Evolutionary conservation across 2,113 vertebrate genomes (phyloP).

Genomic region (Microcebus lehilahytsara): DNA sequence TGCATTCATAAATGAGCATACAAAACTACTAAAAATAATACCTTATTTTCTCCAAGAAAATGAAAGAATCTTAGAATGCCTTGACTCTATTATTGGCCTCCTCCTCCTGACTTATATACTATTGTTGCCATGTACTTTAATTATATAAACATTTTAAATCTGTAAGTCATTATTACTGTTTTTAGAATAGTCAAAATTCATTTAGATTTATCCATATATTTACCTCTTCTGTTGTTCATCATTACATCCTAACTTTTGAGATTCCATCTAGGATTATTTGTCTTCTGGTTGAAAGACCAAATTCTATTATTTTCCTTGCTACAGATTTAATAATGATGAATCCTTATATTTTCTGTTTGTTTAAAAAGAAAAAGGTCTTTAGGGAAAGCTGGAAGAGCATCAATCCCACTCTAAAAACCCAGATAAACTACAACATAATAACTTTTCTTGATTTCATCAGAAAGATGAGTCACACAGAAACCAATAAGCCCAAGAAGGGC

Average conservation of each 20-base stretch:
- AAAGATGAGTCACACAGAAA: not conserved
- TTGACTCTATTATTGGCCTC: not conserved
- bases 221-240: not conserved
- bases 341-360: not conserved
- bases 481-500: not conserved
- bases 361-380: not conserved
- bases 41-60: not conserved
- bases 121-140: not conserved
- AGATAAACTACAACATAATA: not conserved
- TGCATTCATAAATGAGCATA: not conserved
- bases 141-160: not conserved
- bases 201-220: not conserved
- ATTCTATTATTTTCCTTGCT: not conserved
- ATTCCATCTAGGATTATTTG: not conserved
- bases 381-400: not conserved
- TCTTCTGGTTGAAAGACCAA: not conserved
- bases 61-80: not conserved
- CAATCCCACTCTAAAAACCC: not conserved
- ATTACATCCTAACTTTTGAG: not conserved
- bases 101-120: not conserved
- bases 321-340: not conserved
- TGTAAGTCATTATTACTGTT: not conserved
- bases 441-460: not conserved
- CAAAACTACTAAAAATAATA: not conserved
- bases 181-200: not conserved